A percentile compares a stretch with the other conserved stretches of the same genome.
Conservation (phyloP, 2,888 invertebrate genomes). For the Dasysyrphus tricinctus region DNA sequence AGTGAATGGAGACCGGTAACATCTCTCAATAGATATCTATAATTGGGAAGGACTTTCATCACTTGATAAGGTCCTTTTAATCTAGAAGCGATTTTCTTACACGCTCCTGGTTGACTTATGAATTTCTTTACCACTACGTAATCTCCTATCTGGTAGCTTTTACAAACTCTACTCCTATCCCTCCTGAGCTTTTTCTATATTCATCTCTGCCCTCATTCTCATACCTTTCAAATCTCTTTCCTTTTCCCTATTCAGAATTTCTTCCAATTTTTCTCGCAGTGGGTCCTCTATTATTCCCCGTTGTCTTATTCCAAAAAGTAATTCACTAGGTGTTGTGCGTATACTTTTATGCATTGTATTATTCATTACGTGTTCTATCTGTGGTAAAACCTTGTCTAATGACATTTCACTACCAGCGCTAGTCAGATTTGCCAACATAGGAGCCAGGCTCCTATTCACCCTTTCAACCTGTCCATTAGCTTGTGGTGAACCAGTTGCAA, state of each 20-base stretch:
- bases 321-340: slow-evolving; percentile 48
- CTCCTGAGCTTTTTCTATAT: no score
- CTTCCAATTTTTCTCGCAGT: slow-evolving; percentile 46
- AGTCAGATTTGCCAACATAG: slow-evolving; percentile 69
- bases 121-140: no score
- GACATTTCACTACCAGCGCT: not conserved
- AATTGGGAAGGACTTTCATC: no score
- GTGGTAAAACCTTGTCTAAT: slow-evolving; percentile 38
- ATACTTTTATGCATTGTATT: slow-evolving; percentile 56
- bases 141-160: no score
- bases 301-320: slow-evolving; percentile 65
- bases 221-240: not conserved
- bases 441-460: slow-evolving; percentile 38
- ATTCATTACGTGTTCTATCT: slow-evolving; percentile 47
- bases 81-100: no score
- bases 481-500: slow-evolving; percentile 71
- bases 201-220: not conserved
- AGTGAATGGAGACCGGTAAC: no score
- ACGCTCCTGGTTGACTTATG: no score
- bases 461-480: slow-evolving; percentile 76
- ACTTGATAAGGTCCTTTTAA: no score
- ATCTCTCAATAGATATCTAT: no score
- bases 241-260: not conserved
- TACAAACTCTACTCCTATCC: no score
- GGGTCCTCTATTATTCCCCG: slow-evolving; percentile 44